Evolutionary conservation across 2,113 vertebrate genomes (phyloP).

Genomic region (Channa argus): DNA sequence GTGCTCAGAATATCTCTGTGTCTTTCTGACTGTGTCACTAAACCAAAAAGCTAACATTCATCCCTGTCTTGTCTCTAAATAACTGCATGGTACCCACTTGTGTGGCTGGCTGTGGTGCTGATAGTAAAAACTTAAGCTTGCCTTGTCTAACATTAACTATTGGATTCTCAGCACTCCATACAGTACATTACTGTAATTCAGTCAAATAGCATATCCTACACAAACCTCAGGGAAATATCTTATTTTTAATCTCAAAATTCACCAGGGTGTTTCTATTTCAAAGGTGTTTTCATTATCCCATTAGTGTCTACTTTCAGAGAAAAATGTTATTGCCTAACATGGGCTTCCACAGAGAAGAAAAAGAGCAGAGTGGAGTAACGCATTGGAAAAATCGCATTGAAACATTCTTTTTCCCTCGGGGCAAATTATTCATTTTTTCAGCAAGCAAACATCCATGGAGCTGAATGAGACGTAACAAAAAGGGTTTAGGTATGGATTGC

Average conservation of each 20-base stretch:
- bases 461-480: conserved; percentile 3
- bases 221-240: background rate
- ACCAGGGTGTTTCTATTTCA: background rate
- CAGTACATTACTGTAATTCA: conserved; percentile 5
- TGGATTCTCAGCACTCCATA: conserved; percentile 22
- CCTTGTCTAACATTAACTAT: conserved; percentile 25
- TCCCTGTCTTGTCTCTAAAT: conserved; percentile 53
- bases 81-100: conserved; percentile 63
- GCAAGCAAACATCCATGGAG: background rate
- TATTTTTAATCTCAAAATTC: background rate
- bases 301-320: background rate
- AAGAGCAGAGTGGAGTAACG: background rate
- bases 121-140: conserved; percentile 47
- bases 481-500: background rate
- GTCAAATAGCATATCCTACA: background rate
- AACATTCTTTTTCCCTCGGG: background rate
- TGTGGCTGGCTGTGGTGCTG: conserved; percentile 31
- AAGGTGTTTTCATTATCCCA: background rate
- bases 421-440: conserved; percentile 7
- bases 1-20: conserved; percentile 33
- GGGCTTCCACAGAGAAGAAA: background rate
- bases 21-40: conserved; percentile 42
- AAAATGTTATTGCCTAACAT: background rate
- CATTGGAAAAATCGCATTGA: background rate
- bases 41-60: conserved; percentile 55